These are phyloP conservation scores for Conus canariensis DNA, from an alignment of 2,888 invertebrate species.

Conservation along the genomic window DNA sequence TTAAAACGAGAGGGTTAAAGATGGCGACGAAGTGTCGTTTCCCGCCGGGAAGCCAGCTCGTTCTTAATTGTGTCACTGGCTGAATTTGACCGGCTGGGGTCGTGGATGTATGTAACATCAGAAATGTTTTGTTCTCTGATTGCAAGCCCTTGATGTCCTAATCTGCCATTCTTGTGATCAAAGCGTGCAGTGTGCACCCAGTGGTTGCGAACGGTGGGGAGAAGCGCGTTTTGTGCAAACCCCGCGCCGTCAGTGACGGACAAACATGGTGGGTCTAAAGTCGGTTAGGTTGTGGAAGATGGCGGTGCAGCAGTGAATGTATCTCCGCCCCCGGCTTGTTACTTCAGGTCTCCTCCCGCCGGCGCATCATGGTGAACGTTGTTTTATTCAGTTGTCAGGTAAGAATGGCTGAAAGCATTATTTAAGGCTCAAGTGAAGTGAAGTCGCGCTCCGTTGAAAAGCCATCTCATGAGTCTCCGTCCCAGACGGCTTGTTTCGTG, in stretches of 20 bases:
- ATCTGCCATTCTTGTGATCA: too few species aligned
- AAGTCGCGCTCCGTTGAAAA: constrained; percentile 20
- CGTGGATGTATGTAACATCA: not conserved
- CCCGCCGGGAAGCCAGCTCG: not conserved
- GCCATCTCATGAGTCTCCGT: not conserved
- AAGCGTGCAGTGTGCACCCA: too few species aligned
- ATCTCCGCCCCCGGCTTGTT: too few species aligned
- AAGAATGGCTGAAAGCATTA: not conserved
- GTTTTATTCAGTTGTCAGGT: not conserved
- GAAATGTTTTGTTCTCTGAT: not conserved
- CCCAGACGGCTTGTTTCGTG: not conserved
- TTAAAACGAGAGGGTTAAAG: not conserved
- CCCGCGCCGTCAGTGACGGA: not conserved
- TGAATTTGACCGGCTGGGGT: not conserved
- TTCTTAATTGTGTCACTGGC: not conserved
- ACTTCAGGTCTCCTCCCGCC: too few species aligned
- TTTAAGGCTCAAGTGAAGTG: not conserved
- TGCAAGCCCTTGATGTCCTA: too few species aligned
- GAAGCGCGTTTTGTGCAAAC: not conserved
- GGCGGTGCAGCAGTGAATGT: too few species aligned
- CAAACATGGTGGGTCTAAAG: not conserved
- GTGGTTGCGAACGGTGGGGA: not conserved
- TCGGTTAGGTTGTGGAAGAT: not conserved
- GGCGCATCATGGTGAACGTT: not conserved
- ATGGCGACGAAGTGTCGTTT: not conserved